phyloP scores from a whole-genome alignment of 2,888 invertebrate genomes.

The Erpobdella octoculata region DNA sequence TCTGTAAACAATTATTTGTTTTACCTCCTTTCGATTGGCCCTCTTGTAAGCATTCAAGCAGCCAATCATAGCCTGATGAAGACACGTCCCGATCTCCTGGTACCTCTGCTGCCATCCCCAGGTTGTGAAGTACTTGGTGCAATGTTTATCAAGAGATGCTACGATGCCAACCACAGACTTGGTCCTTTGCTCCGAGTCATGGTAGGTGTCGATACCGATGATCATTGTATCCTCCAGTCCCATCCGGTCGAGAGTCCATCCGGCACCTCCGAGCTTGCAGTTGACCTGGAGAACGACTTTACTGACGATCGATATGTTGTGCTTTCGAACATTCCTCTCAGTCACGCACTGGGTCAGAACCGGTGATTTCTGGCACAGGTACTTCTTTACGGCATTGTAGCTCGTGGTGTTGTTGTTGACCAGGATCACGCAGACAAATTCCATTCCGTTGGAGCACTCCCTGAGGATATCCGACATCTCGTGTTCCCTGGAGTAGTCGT shows the following conservation, averaged over 20 bases:
- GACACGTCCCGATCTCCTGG: neutral
- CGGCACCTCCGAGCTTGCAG: constrained; percentile 83
- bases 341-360: constrained; percentile 54
- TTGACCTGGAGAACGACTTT: constrained; percentile 87
- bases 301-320: constrained; percentile 69
- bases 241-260: constrained; percentile 65
- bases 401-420: neutral
- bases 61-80: neutral
- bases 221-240: constrained; percentile 61
- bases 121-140: neutral
- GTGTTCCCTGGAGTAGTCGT: no score
- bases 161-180: constrained; percentile 74
- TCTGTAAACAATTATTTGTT: constrained; percentile 72
- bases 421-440: neutral
- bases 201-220: constrained; percentile 77
- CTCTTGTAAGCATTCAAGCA: neutral
- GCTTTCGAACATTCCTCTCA: constrained; percentile 51
- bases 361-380: neutral
- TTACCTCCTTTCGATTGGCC: constrained; percentile 54
- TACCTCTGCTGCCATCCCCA: neutral
- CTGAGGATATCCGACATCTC: no score
- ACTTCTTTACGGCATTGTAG: constrained; percentile 4
- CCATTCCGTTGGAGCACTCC: no score
- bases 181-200: constrained; percentile 60
- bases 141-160: constrained; percentile 63